These are phyloP conservation scores for Blennius ocellaris DNA, from an alignment of 2,113 vertebrate genomes.

Conservation along the genomic window DNA sequence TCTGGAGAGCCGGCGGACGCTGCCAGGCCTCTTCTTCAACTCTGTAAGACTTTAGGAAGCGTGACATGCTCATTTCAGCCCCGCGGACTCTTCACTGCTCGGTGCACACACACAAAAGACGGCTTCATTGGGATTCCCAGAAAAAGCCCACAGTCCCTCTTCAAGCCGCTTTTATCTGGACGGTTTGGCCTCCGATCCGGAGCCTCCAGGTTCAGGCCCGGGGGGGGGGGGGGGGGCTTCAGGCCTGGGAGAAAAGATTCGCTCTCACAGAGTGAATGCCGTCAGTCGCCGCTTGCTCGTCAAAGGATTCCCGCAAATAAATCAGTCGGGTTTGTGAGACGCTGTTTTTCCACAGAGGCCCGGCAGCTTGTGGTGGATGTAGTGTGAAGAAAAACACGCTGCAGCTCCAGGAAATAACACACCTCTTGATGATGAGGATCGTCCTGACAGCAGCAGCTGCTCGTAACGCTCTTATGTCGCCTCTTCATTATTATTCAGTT, in stretches of 20 bases:
- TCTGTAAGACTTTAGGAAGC: slow-evolving; percentile 68
- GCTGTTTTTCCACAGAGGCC: too few species aligned
- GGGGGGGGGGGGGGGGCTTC: too few species aligned
- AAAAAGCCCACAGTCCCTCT: slow-evolving; percentile 56
- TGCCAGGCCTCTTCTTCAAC: slow-evolving; percentile 61
- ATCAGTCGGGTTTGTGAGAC: slow-evolving; percentile 3
- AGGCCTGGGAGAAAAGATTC: slow-evolving; percentile 62
- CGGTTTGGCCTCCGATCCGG: slow-evolving; percentile 67
- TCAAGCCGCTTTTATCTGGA: slow-evolving; percentile 75
- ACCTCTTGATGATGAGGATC: too few species aligned
- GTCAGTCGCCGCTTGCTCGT: slow-evolving; percentile 1
- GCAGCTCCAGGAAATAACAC: too few species aligned
- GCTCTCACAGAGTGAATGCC: slow-evolving; percentile 57
- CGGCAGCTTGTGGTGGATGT: too few species aligned
- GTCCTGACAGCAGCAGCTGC: too few species aligned
- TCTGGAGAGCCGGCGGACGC: slow-evolving; percentile 65
- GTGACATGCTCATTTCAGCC: slow-evolving; percentile 69
- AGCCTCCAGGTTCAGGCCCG: slow-evolving; percentile 45
- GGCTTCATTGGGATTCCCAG: slow-evolving; percentile 83
- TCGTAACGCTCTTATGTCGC: too few species aligned
- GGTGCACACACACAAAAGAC: slow-evolving; percentile 83
- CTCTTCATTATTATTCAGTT: too few species aligned
- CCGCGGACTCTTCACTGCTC: slow-evolving; percentile 70
- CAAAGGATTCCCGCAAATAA: slow-evolving; percentile 20
- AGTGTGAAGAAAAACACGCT: too few species aligned